Percentiles rank a stretch among this genome's conserved stretches.
Conservation (phyloP, 2,888 invertebrate species). For the Podotricha telesiphe region DNA sequence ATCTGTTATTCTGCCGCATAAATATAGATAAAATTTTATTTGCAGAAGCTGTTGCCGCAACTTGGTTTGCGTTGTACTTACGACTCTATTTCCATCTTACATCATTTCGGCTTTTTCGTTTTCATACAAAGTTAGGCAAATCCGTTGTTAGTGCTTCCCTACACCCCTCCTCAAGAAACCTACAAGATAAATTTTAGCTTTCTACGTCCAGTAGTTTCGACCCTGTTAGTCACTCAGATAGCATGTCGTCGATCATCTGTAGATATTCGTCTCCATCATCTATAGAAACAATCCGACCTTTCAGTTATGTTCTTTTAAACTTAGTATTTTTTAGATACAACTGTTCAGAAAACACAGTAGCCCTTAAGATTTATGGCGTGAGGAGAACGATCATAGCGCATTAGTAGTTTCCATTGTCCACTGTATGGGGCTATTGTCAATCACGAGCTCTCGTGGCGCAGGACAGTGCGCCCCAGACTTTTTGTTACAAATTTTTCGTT, state of each 20-base stretch:
- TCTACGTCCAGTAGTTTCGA: no score
- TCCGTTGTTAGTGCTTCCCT: no score
- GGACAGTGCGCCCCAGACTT: constrained; percentile 55
- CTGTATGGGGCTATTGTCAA: constrained; percentile 71
- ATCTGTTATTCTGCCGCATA: no score
- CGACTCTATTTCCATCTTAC: no score
- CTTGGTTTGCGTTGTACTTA: no score
- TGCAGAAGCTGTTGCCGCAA: no score
- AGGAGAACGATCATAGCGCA: constrained; percentile 77
- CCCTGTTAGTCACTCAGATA: background rate
- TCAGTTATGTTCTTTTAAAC: constrained; percentile 39
- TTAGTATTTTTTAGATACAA: constrained; percentile 37
- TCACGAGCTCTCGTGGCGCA: constrained; percentile 47
- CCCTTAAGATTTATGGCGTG: constrained; percentile 73
- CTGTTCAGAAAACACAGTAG: constrained; percentile 49
- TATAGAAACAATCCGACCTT: constrained; percentile 44
- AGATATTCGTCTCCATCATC: constrained; percentile 28
- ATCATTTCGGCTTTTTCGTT: no score
- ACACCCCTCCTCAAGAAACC: no score
- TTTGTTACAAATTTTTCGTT: constrained; percentile 35
- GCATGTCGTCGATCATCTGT: constrained; percentile 25
- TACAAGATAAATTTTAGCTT: no score
- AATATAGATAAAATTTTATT: no score
- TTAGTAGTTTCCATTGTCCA: constrained; percentile 76
- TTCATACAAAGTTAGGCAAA: no score